Base-by-base conservation (phyloP, 2,113 vertebrate genomes). In the Ivindomyrus marchei region DNA sequence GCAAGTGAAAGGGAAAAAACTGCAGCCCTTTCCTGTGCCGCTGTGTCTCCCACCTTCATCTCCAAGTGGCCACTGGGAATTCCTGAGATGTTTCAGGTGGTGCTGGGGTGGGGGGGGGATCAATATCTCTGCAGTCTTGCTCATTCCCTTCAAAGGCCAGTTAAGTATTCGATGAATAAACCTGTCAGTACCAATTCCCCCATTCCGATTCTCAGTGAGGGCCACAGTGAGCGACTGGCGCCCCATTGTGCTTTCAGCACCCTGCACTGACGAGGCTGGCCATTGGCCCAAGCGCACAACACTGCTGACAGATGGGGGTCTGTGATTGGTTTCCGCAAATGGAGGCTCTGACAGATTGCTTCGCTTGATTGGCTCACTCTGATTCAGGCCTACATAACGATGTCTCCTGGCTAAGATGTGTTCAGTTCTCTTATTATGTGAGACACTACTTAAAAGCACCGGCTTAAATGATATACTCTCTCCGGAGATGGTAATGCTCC, bases 111-210 rank as follows among this genome's bases (percentile, higher is more conserved):
- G 92, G 92, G 70, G 91, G 77, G 56, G 4, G 91, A 95, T 96
- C 95, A 93, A 95, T 96, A 94, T 85, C 89, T 90, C 95, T 89
- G 92, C 94, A 94, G 95, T 95, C 91, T 89, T 94, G 92, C 93
- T 91, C 93, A 91, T 88, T 91, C 93, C 94, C 94, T 93, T 93
- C 87, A 62, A 94, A 94, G 94, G 94, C 94, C 89, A 92, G 94
- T 95, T 95, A 95, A 94, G 94, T 92, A 90, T 92, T 52, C 91
- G 94, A 94, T 94, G 94, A 95, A 95, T 95, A 95, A 95, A 95
- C 94, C 94, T 94, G 95, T 95, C 94, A 95, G 77, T 89, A 92
- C 91, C 89, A 91, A 94, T 95, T 94, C 94, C 93, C 62, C 91
- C 91, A 10, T 74, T 92, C 90, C 88, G 92, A 93, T 93, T 93